A percentile compares a stretch with the other conserved stretches of the same genome.
Evolutionary conservation across 2,888 invertebrate genomes (phyloP).

Genomic region (Dicranocentrus wangi): DNA sequence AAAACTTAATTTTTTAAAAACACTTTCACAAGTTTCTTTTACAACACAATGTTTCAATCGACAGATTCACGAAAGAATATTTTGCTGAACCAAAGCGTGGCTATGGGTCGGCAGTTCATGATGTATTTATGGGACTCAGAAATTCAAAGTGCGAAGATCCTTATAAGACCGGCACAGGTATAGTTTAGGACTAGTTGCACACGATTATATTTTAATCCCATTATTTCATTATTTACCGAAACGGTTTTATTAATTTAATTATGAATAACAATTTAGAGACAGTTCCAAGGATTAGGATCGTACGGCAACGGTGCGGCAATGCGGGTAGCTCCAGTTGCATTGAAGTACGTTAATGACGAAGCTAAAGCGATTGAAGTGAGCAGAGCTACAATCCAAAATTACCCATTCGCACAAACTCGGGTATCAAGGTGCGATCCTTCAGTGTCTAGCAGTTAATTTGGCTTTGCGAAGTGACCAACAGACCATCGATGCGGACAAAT

Average conservation of each 20-base stretch:
- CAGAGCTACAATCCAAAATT: constrained; percentile 77
- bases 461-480: constrained; percentile 71
- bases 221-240: too few relatives aligned
- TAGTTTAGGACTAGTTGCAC: not conserved
- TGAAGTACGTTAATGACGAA: constrained; percentile 78
- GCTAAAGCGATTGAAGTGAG: constrained; percentile 77
- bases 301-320: constrained; percentile 87
- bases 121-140: constrained; percentile 78
- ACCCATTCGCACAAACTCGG: constrained; percentile 79
- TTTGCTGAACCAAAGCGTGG: constrained; percentile 80
- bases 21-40: too few relatives aligned
- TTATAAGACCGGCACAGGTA: constrained; percentile 78
- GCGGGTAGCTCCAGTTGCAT: constrained; percentile 81
- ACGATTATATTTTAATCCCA: constrained; percentile 3
- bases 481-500: constrained; percentile 75
- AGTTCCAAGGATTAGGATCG: constrained; percentile 82
- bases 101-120: constrained; percentile 80
- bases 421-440: constrained; percentile 73
- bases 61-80: constrained; percentile 80
- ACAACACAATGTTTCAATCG: too few relatives aligned
- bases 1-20: too few relatives aligned
- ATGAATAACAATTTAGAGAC: too few relatives aligned
- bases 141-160: constrained; percentile 78
- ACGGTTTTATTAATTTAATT: too few relatives aligned
- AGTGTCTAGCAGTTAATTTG: constrained; percentile 74